These are phyloP conservation scores for Synodontis membranacea DNA, from an alignment of 2,113 vertebrate genomes.

Conservation along the genomic window DNA sequence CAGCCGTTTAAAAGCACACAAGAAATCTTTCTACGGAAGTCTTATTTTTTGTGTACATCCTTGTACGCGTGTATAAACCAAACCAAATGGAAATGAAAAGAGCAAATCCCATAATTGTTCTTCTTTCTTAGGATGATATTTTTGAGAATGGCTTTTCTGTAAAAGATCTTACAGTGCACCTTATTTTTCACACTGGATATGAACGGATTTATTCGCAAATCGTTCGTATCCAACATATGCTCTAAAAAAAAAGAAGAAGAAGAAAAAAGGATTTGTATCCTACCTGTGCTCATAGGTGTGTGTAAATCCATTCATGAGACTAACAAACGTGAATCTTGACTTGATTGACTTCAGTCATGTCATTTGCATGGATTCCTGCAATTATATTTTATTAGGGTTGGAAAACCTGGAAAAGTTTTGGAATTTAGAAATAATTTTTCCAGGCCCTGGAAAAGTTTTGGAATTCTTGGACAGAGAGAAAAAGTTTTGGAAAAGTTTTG, in stretches of 20 bases:
- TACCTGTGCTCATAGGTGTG: neutral
- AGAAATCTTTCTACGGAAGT: neutral
- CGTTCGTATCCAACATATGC: too few relatives aligned
- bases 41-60: neutral
- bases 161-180: neutral
- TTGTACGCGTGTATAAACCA: neutral
- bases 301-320: neutral
- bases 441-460: too few relatives aligned
- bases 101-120: neutral
- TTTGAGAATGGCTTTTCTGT: neutral
- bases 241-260: neutral
- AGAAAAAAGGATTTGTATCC: too few relatives aligned
- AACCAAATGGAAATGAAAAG: neutral
- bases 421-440: too few relatives aligned
- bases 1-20: neutral
- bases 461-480: too few relatives aligned
- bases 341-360: neutral
- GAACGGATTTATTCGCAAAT: too few relatives aligned
- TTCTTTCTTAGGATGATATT: neutral
- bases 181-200: neutral
- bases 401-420: too few relatives aligned
- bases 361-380: neutral
- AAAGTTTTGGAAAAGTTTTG: too few relatives aligned
- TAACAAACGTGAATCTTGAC: neutral
- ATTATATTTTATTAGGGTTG: too few relatives aligned